phyloP scores from a whole-genome alignment of 2,888 invertebrate genomes.

The Eutolmus rufibarbis region DNA sequence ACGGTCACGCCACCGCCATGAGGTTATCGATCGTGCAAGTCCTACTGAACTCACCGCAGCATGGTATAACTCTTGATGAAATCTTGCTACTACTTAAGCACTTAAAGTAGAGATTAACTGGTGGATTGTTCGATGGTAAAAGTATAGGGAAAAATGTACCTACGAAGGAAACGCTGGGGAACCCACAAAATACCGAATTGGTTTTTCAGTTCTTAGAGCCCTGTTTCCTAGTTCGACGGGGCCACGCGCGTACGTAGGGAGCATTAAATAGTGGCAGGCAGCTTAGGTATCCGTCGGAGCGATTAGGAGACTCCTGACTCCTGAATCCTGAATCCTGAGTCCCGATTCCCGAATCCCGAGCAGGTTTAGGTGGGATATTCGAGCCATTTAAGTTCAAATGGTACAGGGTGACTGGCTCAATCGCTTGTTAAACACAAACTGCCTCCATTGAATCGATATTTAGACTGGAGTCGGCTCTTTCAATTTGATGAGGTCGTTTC shows the following conservation, averaged over 20 bases:
- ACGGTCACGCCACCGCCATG: not conserved
- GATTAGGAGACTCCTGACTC: not conserved
- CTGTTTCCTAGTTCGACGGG: not conserved
- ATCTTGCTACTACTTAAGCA: conserved; percentile 10
- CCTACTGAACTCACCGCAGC: not conserved
- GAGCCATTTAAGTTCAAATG: conserved; percentile 14
- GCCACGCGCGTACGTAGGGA: not conserved
- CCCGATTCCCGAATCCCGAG: not conserved
- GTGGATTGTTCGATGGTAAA: not conserved
- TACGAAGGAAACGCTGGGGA: not conserved
- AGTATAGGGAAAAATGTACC: not conserved
- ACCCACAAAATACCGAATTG: not conserved
- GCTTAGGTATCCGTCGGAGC: not conserved
- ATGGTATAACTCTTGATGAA: not conserved
- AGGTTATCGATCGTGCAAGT: not conserved
- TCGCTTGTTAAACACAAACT: conserved; percentile 36
- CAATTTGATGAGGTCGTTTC: conserved; percentile 10
- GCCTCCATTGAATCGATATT: conserved; percentile 31
- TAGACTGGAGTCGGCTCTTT: conserved; percentile 13
- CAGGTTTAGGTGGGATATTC: not conserved
- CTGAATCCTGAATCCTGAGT: not conserved
- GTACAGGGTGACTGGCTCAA: conserved; percentile 16
- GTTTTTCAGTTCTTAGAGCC: not conserved
- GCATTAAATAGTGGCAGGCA: conserved; percentile 2
- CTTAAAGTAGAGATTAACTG: conserved; percentile 11